Conservation (phyloP, 2,888 invertebrate species). For the Cheilosia grossa region DNA sequence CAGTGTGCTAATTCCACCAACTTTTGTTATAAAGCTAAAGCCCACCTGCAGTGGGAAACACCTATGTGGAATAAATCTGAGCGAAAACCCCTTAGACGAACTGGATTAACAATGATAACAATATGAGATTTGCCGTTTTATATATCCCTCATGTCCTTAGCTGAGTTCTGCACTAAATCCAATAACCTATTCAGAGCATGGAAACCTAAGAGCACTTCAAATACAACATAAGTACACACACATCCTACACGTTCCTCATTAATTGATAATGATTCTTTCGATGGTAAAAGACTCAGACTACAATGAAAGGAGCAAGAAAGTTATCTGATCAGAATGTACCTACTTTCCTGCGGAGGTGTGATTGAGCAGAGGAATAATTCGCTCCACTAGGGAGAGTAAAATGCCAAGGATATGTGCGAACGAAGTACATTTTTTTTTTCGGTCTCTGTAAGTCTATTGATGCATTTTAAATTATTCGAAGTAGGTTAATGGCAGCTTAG, state of each 20-base stretch:
- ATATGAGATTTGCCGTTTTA: slow-evolving; percentile 24
- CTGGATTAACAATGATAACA: slow-evolving; percentile 29
- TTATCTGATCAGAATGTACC: slow-evolving; percentile 44
- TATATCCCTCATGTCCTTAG: background rate
- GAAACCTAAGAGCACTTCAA: slow-evolving; percentile 31
- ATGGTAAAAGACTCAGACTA: background rate
- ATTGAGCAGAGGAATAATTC: slow-evolving; percentile 34
- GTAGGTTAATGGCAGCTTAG: slow-evolving; percentile 60
- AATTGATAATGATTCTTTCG: slow-evolving; percentile 57
- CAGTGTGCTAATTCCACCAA: background rate
- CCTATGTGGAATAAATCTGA: slow-evolving; percentile 33
- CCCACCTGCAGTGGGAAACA: slow-evolving; percentile 6
- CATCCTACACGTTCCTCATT: slow-evolving; percentile 10
- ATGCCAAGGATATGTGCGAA: slow-evolving; percentile 5
- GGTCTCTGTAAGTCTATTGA: slow-evolving; percentile 24
- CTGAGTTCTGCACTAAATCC: slow-evolving; percentile 3
- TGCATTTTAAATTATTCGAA: slow-evolving; percentile 67
- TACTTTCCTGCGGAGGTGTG: background rate
- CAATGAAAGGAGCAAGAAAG: slow-evolving; percentile 13
- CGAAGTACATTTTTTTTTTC: background rate
- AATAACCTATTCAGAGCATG: slow-evolving; percentile 22
- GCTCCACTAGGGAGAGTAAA: background rate
- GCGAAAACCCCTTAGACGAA: slow-evolving; percentile 14
- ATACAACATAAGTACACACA: slow-evolving; percentile 1
- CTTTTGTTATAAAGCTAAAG: slow-evolving; percentile 30